Evolutionary conservation across 2,888 invertebrate genomes (phyloP).

Genomic region (Erebia palarica): DNA sequence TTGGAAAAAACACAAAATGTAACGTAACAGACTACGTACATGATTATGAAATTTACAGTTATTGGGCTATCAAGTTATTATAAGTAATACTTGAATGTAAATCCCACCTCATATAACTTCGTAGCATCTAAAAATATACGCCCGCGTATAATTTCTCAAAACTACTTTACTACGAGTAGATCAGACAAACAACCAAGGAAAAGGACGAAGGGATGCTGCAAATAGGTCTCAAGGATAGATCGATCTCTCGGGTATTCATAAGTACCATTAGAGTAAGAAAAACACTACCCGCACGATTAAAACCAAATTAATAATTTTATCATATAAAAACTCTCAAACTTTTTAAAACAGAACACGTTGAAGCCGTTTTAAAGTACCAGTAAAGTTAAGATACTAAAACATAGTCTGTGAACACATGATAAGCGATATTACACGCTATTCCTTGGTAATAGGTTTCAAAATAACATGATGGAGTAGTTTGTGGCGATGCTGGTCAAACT

Average conservation of each 20-base stretch:
- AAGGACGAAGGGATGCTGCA: not conserved
- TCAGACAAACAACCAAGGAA: no score
- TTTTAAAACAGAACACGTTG: slow-evolving; percentile 12
- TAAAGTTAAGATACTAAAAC: slow-evolving; percentile 17
- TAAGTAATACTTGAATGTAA: no score
- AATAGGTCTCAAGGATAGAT: not conserved
- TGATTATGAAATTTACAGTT: no score
- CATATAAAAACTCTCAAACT: slow-evolving; percentile 5
- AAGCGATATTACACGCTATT: slow-evolving; percentile 17
- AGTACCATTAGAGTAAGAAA: not conserved
- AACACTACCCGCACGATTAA: not conserved
- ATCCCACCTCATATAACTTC: no score
- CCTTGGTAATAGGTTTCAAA: slow-evolving; percentile 3
- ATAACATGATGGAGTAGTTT: slow-evolving; percentile 31
- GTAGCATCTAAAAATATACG: no score
- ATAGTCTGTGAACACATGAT: not conserved
- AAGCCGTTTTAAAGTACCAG: slow-evolving; percentile 8
- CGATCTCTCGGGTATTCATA: not conserved
- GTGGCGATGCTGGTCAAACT: slow-evolving; percentile 42
- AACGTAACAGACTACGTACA: no score
- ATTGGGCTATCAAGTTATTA: no score
- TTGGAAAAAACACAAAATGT: not conserved
- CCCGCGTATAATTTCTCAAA: no score
- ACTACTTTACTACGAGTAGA: no score
- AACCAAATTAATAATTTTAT: slow-evolving; percentile 14